These are phyloP conservation scores for Meriones psammophilus DNA, from an alignment of 2,797 vertebrate species.

Conservation along the genomic window DNA sequence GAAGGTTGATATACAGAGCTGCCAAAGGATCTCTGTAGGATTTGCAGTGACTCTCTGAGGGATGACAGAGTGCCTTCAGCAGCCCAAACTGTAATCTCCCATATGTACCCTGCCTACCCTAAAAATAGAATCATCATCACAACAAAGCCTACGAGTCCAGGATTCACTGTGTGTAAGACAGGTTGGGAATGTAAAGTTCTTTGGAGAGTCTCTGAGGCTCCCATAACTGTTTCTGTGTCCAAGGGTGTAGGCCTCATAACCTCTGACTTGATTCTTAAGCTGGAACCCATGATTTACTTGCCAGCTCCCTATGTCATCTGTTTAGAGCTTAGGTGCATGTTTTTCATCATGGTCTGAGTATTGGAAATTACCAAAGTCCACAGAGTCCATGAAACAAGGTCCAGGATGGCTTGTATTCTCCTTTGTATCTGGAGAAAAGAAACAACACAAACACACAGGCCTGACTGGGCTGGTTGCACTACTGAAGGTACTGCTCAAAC, in stretches of 20 bases:
- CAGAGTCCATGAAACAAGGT: neutral
- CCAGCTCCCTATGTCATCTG: neutral
- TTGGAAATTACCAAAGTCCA: neutral
- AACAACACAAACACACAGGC: neutral
- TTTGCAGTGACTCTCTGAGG: constrained; percentile 51
- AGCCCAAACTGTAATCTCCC: constrained; percentile 24
- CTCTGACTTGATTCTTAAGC: constrained; percentile 11
- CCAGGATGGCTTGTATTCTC: neutral
- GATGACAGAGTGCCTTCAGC: constrained; percentile 11
- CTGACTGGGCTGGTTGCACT: neutral
- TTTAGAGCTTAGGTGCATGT: neutral
- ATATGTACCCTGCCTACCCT: neutral
- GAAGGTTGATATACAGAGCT: constrained; percentile 55
- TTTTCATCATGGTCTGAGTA: neutral
- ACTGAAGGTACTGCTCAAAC: neutral
- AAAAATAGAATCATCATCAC: constrained; percentile 70
- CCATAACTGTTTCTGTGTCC: neutral
- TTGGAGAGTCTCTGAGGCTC: neutral
- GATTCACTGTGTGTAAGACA: neutral
- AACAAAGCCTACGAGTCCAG: neutral
- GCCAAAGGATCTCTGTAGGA: neutral
- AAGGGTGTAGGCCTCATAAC: neutral
- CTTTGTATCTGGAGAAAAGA: neutral
- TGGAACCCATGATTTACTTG: neutral
- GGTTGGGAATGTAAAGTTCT: neutral